Conservation (phyloP, 2,888 invertebrate species). For the Pantelozetes paolii region DNA sequence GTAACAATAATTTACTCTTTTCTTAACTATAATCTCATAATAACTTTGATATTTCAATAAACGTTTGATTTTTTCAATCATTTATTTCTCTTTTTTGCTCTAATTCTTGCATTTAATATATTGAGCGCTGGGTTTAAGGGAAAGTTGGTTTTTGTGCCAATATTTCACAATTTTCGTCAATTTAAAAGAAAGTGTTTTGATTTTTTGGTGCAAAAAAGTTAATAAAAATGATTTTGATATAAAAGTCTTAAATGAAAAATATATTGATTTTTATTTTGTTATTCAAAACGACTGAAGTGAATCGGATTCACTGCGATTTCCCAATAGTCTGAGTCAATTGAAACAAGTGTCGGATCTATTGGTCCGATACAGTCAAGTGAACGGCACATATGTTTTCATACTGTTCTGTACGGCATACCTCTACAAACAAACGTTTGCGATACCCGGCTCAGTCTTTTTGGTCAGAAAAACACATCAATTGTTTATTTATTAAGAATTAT, state of each 20-base stretch:
- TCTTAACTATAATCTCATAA: too few relatives aligned
- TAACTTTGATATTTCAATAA: too few relatives aligned
- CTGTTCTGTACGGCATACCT: slow-evolving; percentile 59
- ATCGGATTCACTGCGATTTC: slow-evolving; percentile 35
- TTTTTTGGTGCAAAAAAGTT: too few relatives aligned
- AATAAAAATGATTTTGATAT: too few relatives aligned
- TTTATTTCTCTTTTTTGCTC: too few relatives aligned
- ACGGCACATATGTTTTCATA: slow-evolving; percentile 54
- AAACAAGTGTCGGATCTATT: slow-evolving; percentile 23
- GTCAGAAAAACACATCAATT: slow-evolving; percentile 51
- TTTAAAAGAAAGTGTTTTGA: too few relatives aligned
- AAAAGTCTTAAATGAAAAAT: slow-evolving; percentile 5
- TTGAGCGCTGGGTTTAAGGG: too few relatives aligned
- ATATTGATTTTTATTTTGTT: slow-evolving; percentile 27
- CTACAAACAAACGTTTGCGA: slow-evolving; percentile 63
- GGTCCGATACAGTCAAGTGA: slow-evolving; percentile 11
- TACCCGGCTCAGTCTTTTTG: slow-evolving; percentile 61
- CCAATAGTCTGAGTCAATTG: slow-evolving; percentile 32
- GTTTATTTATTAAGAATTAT: neutral
- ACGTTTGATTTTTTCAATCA: too few relatives aligned
- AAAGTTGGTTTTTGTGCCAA: too few relatives aligned
- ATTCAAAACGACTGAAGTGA: slow-evolving; percentile 20
- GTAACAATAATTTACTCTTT: too few relatives aligned
- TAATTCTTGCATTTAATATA: too few relatives aligned
- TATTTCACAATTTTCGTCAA: too few relatives aligned